phyloP scores from a whole-genome alignment of 2,113 vertebrate genomes.

The Piaya cayana region DNA sequence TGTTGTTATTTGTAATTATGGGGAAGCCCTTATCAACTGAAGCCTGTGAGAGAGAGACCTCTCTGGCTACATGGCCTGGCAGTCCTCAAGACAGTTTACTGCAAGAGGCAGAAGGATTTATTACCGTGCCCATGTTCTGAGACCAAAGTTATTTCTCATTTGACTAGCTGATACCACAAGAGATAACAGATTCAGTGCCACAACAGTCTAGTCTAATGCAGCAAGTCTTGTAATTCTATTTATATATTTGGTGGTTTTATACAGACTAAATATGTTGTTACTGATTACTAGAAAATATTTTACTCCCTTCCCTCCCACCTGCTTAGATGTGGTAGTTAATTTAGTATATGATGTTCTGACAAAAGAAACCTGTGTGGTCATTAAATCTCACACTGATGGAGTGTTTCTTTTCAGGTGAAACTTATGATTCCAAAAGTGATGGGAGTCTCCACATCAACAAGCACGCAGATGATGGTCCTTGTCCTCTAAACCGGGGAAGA shows the following conservation, averaged over 20 bases:
- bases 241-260: neutral
- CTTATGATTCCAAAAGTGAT: conserved; percentile 53
- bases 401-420: conserved; percentile 67
- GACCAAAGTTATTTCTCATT: neutral
- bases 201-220: neutral
- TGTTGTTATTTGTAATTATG: neutral
- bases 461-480: conserved; percentile 38
- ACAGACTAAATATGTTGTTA: neutral
- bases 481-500: conserved; percentile 28
- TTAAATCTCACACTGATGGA: neutral
- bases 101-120: neutral
- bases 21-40: neutral
- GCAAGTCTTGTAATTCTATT: neutral
- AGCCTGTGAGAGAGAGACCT: neutral
- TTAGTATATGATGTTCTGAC: neutral
- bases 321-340: neutral
- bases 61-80: neutral
- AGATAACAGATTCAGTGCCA: neutral
- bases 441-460: conserved; percentile 57
- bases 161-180: neutral
- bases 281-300: neutral
- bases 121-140: neutral
- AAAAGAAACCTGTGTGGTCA: neutral
- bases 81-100: neutral
- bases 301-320: neutral